Conservation (phyloP, 2,797 vertebrate genomes). For the Esox masquinongy region DNA sequence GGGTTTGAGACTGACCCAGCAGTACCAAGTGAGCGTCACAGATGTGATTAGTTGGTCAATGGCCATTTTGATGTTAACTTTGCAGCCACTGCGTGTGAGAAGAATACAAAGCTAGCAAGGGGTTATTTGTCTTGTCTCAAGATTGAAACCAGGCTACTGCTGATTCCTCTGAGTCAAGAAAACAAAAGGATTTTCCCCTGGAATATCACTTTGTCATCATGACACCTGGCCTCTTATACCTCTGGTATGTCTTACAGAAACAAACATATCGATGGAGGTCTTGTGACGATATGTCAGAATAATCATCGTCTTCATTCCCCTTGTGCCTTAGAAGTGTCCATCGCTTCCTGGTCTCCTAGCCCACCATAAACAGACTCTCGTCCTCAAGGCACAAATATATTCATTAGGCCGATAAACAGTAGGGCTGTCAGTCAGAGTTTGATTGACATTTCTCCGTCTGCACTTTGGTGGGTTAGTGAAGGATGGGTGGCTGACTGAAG, state of each 20-base stretch:
- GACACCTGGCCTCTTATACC: conserved; percentile 34
- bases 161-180: background rate
- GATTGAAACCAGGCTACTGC: background rate
- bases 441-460: conserved; percentile 28
- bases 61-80: background rate
- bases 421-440: conserved; percentile 44
- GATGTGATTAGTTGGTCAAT: background rate
- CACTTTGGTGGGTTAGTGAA: background rate
- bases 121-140: conserved; percentile 1
- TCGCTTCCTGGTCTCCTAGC: conserved; percentile 26
- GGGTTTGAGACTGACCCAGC: background rate
- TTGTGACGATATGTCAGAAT: conserved; percentile 13
- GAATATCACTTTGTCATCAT: conserved; percentile 7
- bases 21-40: background rate
- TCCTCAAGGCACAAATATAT: conserved; percentile 21
- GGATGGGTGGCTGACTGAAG: background rate
- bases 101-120: background rate
- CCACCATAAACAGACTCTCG: conserved; percentile 48
- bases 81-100: background rate
- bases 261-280: conserved; percentile 54
- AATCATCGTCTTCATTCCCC: conserved; percentile 22
- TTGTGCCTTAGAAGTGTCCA: conserved; percentile 5
- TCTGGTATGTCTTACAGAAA: conserved; percentile 33
- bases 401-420: conserved; percentile 30
- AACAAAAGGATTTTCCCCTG: conserved; percentile 4